Conservation (phyloP, 1,140 invertebrate genomes). For the Drosophila teissieri region DNA sequence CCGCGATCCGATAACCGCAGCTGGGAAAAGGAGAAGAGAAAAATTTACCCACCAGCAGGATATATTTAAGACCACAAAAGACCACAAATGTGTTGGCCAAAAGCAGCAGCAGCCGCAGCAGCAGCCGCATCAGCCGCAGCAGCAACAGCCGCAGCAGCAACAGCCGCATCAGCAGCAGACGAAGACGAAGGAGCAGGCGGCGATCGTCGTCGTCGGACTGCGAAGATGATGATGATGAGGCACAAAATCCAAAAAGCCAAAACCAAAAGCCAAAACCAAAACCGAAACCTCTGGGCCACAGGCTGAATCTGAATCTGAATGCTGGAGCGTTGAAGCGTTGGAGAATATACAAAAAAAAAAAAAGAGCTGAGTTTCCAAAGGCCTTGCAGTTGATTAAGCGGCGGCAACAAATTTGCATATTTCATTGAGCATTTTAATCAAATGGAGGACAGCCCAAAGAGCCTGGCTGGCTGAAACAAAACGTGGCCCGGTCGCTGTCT, state of each 20-base stretch:
- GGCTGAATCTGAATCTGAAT: slow-evolving; percentile 35
- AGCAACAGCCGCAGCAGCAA: too few relatives aligned
- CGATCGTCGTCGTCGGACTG: slow-evolving; percentile 6
- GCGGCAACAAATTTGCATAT: slow-evolving; percentile 82
- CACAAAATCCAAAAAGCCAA: slow-evolving; percentile 23
- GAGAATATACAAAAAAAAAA: too few relatives aligned
- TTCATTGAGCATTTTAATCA: slow-evolving; percentile 84
- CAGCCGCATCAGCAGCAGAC: slow-evolving; percentile 18
- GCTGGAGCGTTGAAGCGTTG: background rate
- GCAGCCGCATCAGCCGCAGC: background rate
- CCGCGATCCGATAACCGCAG: slow-evolving; percentile 74
- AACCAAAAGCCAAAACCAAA: background rate
- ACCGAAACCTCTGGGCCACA: slow-evolving; percentile 11
- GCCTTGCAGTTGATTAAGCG: slow-evolving; percentile 80
- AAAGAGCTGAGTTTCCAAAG: slow-evolving; percentile 4
- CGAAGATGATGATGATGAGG: slow-evolving; percentile 47
- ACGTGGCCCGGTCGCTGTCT: slow-evolving; percentile 19
- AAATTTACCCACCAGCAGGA: slow-evolving; percentile 84
- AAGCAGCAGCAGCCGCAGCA: background rate
- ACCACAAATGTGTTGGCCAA: slow-evolving; percentile 66
- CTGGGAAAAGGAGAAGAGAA: slow-evolving; percentile 52
- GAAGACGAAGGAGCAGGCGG: background rate
- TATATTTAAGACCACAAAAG: slow-evolving; percentile 81
- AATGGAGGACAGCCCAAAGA: slow-evolving; percentile 75
- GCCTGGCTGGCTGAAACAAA: slow-evolving; percentile 21